phyloP scores from a whole-genome alignment of 2,113 vertebrate species.

The Egretta garzetta region DNA sequence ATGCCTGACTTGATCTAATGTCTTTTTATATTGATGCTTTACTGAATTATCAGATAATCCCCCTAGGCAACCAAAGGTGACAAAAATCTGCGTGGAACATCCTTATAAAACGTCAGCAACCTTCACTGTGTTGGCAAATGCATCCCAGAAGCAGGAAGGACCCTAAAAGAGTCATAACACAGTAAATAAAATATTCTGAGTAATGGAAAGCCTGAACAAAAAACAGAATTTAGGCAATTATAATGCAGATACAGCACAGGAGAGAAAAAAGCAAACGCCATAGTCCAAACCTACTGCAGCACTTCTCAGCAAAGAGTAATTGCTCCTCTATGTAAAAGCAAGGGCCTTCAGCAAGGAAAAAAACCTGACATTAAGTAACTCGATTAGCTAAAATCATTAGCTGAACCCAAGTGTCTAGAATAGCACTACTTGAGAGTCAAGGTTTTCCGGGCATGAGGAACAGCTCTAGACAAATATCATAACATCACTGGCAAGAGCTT shows the following conservation, averaged over 20 bases:
- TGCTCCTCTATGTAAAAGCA: background rate
- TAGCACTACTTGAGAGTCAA: background rate
- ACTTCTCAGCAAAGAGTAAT: background rate
- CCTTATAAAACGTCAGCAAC: background rate
- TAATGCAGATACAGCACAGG: background rate
- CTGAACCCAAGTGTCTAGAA: background rate
- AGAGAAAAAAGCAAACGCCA: background rate
- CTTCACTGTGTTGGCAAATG: background rate
- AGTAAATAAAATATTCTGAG: background rate
- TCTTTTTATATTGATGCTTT: background rate
- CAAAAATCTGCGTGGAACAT: background rate
- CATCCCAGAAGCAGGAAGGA: background rate
- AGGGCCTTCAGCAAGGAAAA: background rate
- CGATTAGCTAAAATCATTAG: background rate
- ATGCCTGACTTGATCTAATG: background rate
- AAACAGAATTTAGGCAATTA: background rate
- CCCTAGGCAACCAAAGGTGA: background rate
- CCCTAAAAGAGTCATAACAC: background rate
- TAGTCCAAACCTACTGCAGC: background rate
- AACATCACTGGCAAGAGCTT: background rate
- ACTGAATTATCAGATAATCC: background rate
- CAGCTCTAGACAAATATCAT: background rate
- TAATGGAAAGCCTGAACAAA: background rate
- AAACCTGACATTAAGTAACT: background rate
- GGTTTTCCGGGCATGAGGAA: background rate